A percentile compares a stretch with the other conserved stretches of the same genome.
These are phyloP conservation scores for Coranthus polyacanthus DNA, from an alignment of 2,797 vertebrate genomes.

Conservation along the genomic window DNA sequence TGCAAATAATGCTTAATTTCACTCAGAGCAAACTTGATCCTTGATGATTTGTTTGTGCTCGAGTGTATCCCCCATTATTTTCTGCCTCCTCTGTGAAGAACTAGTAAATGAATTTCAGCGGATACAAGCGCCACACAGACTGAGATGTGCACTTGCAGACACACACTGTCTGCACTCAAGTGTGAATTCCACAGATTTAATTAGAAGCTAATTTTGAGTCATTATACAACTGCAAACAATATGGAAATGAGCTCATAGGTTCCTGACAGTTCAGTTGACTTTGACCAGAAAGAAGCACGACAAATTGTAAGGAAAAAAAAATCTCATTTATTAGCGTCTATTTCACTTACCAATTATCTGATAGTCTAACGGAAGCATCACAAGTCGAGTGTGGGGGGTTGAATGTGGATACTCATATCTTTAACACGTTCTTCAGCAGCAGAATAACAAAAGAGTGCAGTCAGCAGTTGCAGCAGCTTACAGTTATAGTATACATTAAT, in stretches of 20 bases:
- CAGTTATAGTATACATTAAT: conserved; percentile 7
- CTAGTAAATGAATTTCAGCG: conserved; percentile 73
- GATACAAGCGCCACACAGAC: conserved; percentile 32
- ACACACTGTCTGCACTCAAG: conserved; percentile 74
- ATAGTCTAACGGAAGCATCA: conserved; percentile 39
- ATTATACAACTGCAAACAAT: conserved; percentile 84
- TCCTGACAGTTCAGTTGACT: conserved; percentile 74
- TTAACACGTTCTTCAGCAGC: conserved; percentile 10
- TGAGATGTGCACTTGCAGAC: conserved; percentile 50
- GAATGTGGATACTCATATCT: conserved; percentile 26
- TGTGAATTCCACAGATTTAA: conserved; percentile 83
- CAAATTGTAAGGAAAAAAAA: conserved; percentile 46
- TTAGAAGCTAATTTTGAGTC: conserved; percentile 84
- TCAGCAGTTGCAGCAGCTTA: conserved; percentile 14
- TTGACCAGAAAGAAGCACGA: conserved; percentile 67
- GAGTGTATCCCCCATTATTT: conserved; percentile 64
- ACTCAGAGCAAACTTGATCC: conserved; percentile 62
- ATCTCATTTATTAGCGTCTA: conserved; percentile 55
- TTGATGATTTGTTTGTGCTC: conserved; percentile 58
- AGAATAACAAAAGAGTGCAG: conserved; percentile 12
- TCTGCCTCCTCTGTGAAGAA: conserved; percentile 69
- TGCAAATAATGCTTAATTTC: conserved; percentile 40
- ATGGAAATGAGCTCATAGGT: conserved; percentile 80
- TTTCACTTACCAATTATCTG: conserved; percentile 65
- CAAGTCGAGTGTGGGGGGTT: conserved; percentile 6